Conservation (phyloP, 2,888 invertebrate species). For the Rugalucina vietnamica region DNA sequence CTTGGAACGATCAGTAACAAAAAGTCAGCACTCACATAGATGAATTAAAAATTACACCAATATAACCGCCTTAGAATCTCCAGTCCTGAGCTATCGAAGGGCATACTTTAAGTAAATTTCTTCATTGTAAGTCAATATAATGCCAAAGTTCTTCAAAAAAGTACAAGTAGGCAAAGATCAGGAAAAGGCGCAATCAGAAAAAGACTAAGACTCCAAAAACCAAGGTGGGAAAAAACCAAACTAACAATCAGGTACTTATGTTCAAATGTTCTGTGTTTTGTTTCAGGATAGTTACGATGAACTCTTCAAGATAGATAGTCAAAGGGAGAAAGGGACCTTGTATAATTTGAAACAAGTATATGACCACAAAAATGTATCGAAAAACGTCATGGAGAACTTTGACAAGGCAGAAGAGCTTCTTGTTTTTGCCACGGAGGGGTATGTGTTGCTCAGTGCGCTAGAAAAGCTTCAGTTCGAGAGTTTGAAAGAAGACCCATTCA, state of each 20-base stretch:
- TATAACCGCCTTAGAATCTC: too few relatives aligned
- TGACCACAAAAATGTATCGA: constrained; percentile 22
- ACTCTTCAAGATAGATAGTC: constrained; percentile 29
- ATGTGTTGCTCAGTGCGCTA: neutral
- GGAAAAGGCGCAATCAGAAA: too few relatives aligned
- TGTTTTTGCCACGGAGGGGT: constrained; percentile 21
- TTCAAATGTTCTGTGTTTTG: neutral
- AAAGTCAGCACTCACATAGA: too few relatives aligned
- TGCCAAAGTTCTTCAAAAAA: neutral
- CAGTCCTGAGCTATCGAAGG: too few relatives aligned
- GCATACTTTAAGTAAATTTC: neutral
- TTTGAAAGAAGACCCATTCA: neutral
- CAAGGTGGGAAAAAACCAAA: too few relatives aligned
- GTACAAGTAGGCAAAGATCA: too few relatives aligned
- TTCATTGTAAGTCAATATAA: neutral
- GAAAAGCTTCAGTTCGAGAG: neutral
- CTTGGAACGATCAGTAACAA: too few relatives aligned
- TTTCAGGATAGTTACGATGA: constrained; percentile 36
- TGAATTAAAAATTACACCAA: too few relatives aligned
- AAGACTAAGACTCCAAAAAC: too few relatives aligned
- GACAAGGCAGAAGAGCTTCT: constrained; percentile 24
- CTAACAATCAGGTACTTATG: too few relatives aligned
- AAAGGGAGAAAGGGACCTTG: constrained; percentile 37
- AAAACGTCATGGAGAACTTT: constrained; percentile 38
- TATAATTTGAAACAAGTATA: constrained; percentile 30